phyloP scores from a whole-genome alignment of 2,888 invertebrate species.

The Drosophila diplacantha region DNA sequence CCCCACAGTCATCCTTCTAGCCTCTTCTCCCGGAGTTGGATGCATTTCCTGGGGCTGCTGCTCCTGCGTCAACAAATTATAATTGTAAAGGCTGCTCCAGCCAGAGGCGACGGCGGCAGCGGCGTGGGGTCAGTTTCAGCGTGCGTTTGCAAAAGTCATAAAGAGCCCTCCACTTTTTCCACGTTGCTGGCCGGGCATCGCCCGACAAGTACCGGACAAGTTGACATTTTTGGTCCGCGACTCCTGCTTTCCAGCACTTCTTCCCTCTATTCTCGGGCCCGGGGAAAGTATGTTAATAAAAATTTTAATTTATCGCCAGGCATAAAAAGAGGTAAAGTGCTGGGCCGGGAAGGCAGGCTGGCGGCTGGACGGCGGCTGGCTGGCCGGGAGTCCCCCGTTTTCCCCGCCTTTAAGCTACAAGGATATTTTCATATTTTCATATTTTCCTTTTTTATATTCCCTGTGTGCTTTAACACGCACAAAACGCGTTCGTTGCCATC shows the following conservation, averaged over 20 bases:
- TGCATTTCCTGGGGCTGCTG: conserved; percentile 26
- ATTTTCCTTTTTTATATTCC: conserved; percentile 37
- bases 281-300: conserved; percentile 62
- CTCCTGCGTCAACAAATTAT: conserved; percentile 55
- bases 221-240: conserved; percentile 35
- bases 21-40: conserved; percentile 16
- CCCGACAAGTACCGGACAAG: conserved; percentile 43
- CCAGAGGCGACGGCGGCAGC: background rate
- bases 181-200: conserved; percentile 3
- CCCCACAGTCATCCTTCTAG: conserved; percentile 2
- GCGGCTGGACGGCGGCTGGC: conserved; percentile 5
- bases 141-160: conserved; percentile 45
- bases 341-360: conserved; percentile 26
- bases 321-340: conserved; percentile 54
- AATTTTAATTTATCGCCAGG: conserved; percentile 61
- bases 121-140: conserved; percentile 38
- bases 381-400: background rate
- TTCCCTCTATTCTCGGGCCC: conserved; percentile 7
- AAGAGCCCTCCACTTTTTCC: conserved; percentile 29
- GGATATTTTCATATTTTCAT: conserved; percentile 51
- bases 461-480: conserved; percentile 60
- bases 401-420: conserved; percentile 36
- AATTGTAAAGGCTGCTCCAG: conserved; percentile 48
- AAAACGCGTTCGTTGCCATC: conserved; percentile 61
- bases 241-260: conserved; percentile 6